Percentiles rank a stretch among this genome's conserved stretches.
These are phyloP conservation scores for Silurus meridionalis DNA, from an alignment of 2,113 vertebrate genomes.

Conservation along the genomic window DNA sequence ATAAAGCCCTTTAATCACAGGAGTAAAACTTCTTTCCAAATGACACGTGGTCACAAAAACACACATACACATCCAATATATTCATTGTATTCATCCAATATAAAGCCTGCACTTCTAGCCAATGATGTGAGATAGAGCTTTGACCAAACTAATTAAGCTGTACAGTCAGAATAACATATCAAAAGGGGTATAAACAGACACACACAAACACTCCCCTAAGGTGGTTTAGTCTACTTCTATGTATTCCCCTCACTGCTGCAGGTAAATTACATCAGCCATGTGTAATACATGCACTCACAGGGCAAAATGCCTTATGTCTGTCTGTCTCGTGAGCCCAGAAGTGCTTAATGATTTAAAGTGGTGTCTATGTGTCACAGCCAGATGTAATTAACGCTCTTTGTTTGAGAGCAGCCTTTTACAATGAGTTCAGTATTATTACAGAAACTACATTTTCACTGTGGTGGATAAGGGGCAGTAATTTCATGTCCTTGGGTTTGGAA, in stretches of 20 bases:
- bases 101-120: neutral
- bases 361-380: neutral
- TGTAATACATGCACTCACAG: conserved; percentile 13
- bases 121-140: conserved; percentile 9
- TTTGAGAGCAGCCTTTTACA: neutral
- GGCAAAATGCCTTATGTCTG: conserved; percentile 7
- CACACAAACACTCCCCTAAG: neutral
- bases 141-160: conserved; percentile 21
- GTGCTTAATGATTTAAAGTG: conserved; percentile 30
- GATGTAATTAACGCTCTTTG: conserved; percentile 10
- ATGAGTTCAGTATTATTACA: neutral
- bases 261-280: conserved; percentile 28
- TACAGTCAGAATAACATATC: conserved; percentile 28
- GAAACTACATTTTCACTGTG: neutral
- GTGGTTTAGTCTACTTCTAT: conserved; percentile 31
- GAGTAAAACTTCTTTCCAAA: conserved; percentile 1
- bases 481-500: neutral
- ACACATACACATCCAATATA: neutral
- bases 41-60: neutral
- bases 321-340: conserved; percentile 8
- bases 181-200: neutral
- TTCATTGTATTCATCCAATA: conserved; percentile 6
- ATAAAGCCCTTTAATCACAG: conserved; percentile 13
- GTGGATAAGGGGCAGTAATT: neutral
- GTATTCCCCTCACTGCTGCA: conserved; percentile 11